phyloP scores from a whole-genome alignment of 2,888 invertebrate species.

The Cabera pusaria region DNA sequence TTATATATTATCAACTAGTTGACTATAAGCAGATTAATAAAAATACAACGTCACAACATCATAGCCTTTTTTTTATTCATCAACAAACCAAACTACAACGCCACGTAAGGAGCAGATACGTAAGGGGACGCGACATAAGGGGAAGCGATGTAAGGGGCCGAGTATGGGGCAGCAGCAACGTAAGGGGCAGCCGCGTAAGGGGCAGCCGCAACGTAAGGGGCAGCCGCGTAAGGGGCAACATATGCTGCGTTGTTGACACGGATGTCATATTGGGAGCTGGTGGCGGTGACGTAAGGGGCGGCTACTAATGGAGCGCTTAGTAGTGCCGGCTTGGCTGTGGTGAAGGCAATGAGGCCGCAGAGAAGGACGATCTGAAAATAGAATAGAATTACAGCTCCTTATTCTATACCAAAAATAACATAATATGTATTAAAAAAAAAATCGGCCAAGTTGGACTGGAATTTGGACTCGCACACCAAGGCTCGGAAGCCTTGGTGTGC shows the following conservation, averaged over 20 bases:
- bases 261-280: slow-evolving; percentile 29
- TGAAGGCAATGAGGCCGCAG: slow-evolving; percentile 4
- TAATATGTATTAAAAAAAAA: too few species aligned
- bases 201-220: neutral
- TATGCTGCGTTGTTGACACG: slow-evolving; percentile 10
- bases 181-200: slow-evolving; percentile 2
- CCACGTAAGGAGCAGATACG: slow-evolving; percentile 4
- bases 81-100: slow-evolving; percentile 2
- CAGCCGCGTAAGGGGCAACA: slow-evolving; percentile 4
- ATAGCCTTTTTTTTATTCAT: too few species aligned
- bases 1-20: too few species aligned
- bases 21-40: too few species aligned
- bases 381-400: too few species aligned
- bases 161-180: slow-evolving; percentile 5
- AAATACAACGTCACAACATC: too few species aligned
- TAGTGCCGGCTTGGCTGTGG: slow-evolving; percentile 11
- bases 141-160: slow-evolving; percentile 8
- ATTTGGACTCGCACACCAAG: too few species aligned
- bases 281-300: slow-evolving; percentile 12
- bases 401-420: too few species aligned
- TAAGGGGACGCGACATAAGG: slow-evolving; percentile 10
- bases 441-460: too few species aligned
- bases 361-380: slow-evolving; percentile 8
- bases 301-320: slow-evolving; percentile 11
- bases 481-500: too few species aligned